These are phyloP conservation scores for Rhinoderma darwinii DNA, from an alignment of 2,113 vertebrate genomes.

Conservation along the genomic window DNA sequence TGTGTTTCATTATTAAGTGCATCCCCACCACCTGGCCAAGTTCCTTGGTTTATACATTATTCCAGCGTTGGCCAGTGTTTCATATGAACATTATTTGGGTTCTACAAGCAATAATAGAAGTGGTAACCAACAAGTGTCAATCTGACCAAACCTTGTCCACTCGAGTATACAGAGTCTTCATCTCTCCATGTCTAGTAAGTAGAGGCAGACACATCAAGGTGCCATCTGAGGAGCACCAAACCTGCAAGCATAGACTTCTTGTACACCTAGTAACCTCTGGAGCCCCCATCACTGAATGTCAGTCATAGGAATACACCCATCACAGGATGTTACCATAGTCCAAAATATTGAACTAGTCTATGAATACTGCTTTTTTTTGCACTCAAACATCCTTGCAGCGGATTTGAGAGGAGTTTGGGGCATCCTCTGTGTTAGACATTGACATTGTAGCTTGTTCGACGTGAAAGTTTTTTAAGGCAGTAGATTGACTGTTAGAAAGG, in stretches of 20 bases:
- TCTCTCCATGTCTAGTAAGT: neutral
- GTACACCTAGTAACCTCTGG: neutral
- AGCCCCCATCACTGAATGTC: constrained; percentile 12
- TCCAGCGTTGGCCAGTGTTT: neutral
- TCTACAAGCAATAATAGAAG: neutral
- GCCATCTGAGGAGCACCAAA: neutral
- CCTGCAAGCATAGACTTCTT: neutral
- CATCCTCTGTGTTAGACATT: neutral
- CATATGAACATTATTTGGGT: neutral
- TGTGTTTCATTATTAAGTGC: neutral
- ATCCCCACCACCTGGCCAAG: neutral
- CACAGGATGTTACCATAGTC: neutral
- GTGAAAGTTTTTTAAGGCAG: neutral
- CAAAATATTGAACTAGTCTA: neutral
- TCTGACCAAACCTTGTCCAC: neutral
- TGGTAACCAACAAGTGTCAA: neutral
- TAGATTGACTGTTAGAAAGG: neutral
- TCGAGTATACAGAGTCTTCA: neutral
- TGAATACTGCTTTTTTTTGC: neutral
- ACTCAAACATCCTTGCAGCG: neutral
- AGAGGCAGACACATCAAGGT: neutral
- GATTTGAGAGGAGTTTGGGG: neutral
- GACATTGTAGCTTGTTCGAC: neutral
- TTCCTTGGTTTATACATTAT: neutral
- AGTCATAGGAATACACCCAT: constrained; percentile 28